Conservation (phyloP, 2,888 invertebrate genomes). For the Galerucella pusilla region DNA sequence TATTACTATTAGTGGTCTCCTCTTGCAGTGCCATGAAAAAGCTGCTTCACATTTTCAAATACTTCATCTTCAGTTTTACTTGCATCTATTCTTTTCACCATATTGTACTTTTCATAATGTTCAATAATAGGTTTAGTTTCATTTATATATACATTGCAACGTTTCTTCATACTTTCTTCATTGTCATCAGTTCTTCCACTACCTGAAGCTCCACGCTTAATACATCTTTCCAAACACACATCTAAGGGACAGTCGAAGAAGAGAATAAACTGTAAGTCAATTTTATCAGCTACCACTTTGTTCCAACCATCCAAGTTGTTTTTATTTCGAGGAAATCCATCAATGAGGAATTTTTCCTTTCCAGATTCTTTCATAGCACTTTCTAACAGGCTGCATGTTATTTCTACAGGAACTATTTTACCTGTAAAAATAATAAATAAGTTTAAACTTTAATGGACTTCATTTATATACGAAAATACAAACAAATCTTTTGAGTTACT, state of each 20-base stretch:
- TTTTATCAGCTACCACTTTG: slow-evolving; percentile 82
- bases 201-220: slow-evolving; percentile 86
- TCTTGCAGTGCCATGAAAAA: slow-evolving; percentile 51
- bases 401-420: slow-evolving; percentile 89
- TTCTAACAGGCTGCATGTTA: slow-evolving; percentile 95
- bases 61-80: slow-evolving; percentile 75
- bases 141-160: slow-evolving; percentile 85
- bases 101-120: slow-evolving; percentile 76
- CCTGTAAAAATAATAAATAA: slow-evolving; percentile 25
- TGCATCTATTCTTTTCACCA: slow-evolving; percentile 83
- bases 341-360: slow-evolving; percentile 87
- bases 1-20: slow-evolving; percentile 50
- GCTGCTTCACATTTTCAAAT: slow-evolving; percentile 58
- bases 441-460: neutral
- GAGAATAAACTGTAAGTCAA: slow-evolving; percentile 86
- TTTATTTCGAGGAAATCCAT: slow-evolving; percentile 98
- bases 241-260: slow-evolving; percentile 86
- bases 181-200: slow-evolving; percentile 97
- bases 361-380: slow-evolving; percentile 79
- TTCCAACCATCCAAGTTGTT: slow-evolving; percentile 98
- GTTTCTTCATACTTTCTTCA: slow-evolving; percentile 84
- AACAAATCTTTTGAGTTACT: too few relatives aligned
- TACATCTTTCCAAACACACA: slow-evolving; percentile 86
- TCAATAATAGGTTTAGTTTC: slow-evolving; percentile 93
- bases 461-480: too few relatives aligned